Conservation (phyloP, 2,113 vertebrate species). For the Gymnocephalus cernua region DNA sequence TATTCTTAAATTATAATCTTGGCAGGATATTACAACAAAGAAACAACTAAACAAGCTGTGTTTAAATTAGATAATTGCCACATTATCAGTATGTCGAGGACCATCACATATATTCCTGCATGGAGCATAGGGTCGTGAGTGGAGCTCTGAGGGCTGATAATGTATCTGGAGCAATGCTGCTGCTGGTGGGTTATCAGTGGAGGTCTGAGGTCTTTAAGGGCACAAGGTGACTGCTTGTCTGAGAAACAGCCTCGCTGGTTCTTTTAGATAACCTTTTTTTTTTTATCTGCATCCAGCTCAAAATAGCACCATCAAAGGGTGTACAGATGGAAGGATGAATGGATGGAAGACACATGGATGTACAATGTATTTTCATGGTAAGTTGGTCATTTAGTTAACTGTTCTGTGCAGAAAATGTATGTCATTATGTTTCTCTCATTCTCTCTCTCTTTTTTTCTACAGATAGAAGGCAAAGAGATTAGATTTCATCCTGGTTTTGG, state of each 20-base stretch:
- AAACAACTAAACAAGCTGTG: background rate
- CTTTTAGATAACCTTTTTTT: constrained; percentile 70
- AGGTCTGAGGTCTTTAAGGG: constrained; percentile 51
- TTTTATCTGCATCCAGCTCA: constrained; percentile 63
- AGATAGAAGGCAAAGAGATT: constrained; percentile 3
- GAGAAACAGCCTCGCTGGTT: constrained; percentile 50
- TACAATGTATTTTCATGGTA: background rate
- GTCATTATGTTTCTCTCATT: background rate
- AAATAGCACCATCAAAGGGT: constrained; percentile 61
- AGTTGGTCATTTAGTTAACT: background rate
- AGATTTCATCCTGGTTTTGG: constrained; percentile 15
- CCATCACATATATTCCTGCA: constrained; percentile 36
- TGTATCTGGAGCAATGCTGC: constrained; percentile 54
- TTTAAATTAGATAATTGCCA: background rate
- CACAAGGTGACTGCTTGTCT: constrained; percentile 67
- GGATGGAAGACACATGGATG: constrained; percentile 11
- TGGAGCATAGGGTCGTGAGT: background rate
- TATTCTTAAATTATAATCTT: background rate
- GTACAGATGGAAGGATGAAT: constrained; percentile 21
- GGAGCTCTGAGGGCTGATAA: constrained; percentile 56
- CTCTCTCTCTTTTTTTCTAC: background rate
- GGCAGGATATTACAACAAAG: constrained; percentile 5
- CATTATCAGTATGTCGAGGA: constrained; percentile 8
- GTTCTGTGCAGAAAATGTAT: background rate
- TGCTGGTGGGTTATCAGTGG: constrained; percentile 71